Conservation (phyloP, 1,140 invertebrate species). For the Orchestia grillus region DNA sequence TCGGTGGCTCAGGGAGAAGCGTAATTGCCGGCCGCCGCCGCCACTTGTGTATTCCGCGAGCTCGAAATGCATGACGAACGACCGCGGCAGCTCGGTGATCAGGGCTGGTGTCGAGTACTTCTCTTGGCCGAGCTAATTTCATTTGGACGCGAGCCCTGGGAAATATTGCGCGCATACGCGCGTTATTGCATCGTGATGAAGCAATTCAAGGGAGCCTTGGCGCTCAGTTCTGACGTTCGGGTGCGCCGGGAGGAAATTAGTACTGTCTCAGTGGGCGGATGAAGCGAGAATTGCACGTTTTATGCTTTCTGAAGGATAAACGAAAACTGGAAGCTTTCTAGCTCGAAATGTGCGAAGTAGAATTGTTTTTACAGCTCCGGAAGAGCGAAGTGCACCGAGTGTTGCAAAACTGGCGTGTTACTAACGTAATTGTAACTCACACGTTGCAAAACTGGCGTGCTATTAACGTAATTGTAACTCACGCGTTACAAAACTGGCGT, state of each 20-base stretch:
- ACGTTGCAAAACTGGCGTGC: not conserved
- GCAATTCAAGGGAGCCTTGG: not conserved
- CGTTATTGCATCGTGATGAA: conserved; percentile 7
- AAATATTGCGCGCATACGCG: not conserved
- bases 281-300: not conserved
- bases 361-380: not conserved
- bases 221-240: not conserved
- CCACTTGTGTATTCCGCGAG: not conserved
- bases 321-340: not conserved
- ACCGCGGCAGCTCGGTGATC: not conserved
- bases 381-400: not conserved
- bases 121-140: not conserved
- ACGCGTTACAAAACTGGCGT: not conserved
- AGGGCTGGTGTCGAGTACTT: not conserved
- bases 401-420: not conserved
- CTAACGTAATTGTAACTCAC: not conserved
- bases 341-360: not conserved
- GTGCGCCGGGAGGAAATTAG: not conserved
- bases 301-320: not conserved
- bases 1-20: not conserved
- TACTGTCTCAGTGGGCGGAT: not conserved
- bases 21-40: not conserved
- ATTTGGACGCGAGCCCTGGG: not conserved
- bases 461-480: not conserved
- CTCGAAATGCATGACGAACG: not conserved